Evolutionary conservation across 2,797 vertebrate genomes (phyloP), one percentile per base, ranked within the genome.

Genomic region (Anableps anableps): DNA sequence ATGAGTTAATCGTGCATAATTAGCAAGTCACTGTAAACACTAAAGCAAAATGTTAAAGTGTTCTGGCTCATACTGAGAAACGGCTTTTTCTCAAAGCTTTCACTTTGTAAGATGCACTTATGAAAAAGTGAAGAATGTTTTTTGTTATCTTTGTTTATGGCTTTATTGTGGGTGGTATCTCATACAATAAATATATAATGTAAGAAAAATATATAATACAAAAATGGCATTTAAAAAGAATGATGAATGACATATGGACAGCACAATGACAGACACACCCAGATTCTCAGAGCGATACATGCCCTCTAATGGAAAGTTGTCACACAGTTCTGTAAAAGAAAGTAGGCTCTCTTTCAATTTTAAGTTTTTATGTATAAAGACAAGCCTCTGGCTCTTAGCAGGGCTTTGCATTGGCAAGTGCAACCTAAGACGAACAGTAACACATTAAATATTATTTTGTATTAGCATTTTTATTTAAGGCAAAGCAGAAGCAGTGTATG

Each of bases 51-150:
- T 34, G 10, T 50, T 77, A 38, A 23, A 10, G 34, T 23, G 31
- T 86, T 82, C 80, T 80, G 89, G 79, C 73, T 81, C 78, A 74
- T 50, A 76, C 77, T 86, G 81, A 85, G 82, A 60, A 70, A 72
- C 68, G 53, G 36, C 31, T 80, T 41, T 50, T 74, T 77, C 36
- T 14, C 82, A 53, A 85, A 87, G 66, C 36, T 83, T 79, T 81
- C 73, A 79, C 38, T 45, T 55, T 51, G 31, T 58, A 48, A 77
- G 78, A 51, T 77, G 26, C 5, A 58, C 23, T 70, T 14, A 64
- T 71, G 51, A 70, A 70, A n/a, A 66, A 79, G 48, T 47, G 41
- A 60, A 74, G 26, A 26, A 13, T 76, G 16, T 34, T 31, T 34
- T 29, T 17, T 60, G 4, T 75, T 62, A 29, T 79, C 9, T 66